Base-by-base conservation (phyloP, 23 tunicate species). In the Trididemnum nubilum region DNA sequence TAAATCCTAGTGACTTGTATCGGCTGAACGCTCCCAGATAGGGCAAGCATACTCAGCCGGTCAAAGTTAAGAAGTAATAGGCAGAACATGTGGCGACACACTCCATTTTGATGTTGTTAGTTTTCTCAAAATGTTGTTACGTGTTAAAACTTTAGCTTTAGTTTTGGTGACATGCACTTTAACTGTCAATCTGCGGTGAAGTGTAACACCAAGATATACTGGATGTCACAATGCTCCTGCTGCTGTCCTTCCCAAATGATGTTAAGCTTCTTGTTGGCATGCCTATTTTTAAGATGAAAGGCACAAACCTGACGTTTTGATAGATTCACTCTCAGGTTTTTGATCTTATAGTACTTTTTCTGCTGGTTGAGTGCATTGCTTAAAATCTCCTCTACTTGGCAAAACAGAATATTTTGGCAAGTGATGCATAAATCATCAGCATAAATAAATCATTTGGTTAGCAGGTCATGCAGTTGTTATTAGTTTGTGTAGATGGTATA, bases 1-100 rank as follows among this genome's bases (percentile, higher is more conserved):
- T 19, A 25, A 25, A 32, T 70, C 79, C 5, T 26, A n/a, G 39
- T 9, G 39, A 26, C 31, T 70, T 15, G 75, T 37, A 70, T 21
- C 37, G 28, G 75, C 75, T 35, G 44, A 70, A 26, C 75, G 18
- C n/a, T 35, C 44, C 26, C 75, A 70, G 2, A 70, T 37, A 33
- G 75, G 19, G 31, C 75, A 28, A 35, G 75, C 44, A 70, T 35
- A 70, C 75, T 70, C 75, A 15, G 75, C 44, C 26, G 75, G 31
- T 18, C 5, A 32, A 70, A 15, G 12, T 44, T 7, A 15, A 28
- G 44, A 18, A 70, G 75, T 28, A 26, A 26, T 24, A n/a, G 26
- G 75, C 75, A 70, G 75, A 9, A 35, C n/a, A 7, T 70, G 75
- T n/a, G 75, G 12, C 37, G 75, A 26, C 21, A 37, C 75, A 15